Base-by-base conservation (phyloP, 2,888 invertebrate genomes). In the Troides oblongomaculatus region DNA sequence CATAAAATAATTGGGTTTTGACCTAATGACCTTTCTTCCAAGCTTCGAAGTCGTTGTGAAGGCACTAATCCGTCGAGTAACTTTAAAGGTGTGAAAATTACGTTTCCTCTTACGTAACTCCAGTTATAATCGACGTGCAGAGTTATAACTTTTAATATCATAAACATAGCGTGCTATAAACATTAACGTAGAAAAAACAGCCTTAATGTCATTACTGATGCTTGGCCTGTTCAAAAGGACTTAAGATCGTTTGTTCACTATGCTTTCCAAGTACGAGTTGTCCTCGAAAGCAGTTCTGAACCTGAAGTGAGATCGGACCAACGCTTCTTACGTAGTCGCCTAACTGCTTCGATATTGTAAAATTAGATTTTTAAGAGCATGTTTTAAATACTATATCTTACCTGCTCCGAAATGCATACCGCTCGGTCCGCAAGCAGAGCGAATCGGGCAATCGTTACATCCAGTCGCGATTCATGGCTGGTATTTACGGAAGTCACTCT, bases 1-100 rank as follows among this genome's bases (percentile, higher is more conserved):
- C 25, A 46, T 65, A 65, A 65, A 43, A 59, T 18, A 63, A 63
- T 63, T 63, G 63, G 43, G 46, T 17, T 62, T 67, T 46, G 58
- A 50, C 58, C 23, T 23, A 58, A 58, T n/a, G 62, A 68, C 62
- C 58, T 68, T 68, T 59, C 18, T 23, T 23, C 5, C n/a, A 18
- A 61, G 46, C 58, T 18, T 21, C 63, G 46, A 43, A 63, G 39
- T 5, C 36, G 53, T 23, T 25, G 58, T 43, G 12, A 56, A 63
- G 56, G 53, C 25, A 25, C 18, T 59, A 59, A 58, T 43, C 58
- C 43, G 43, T 58, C 25, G 50, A 57, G 23, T 39, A 39, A 62
- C 23, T 57, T 23, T 59, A 46, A 30, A 50, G 36, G 30, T 36
- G 56, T 36, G 17, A 64, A 53, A 64, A 64, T 25, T 36, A 56